Evolutionary conservation across 2,113 vertebrate species (phyloP), one percentile per base, ranked within the genome.

Genomic region (Aldabrachelys gigantea): DNA sequence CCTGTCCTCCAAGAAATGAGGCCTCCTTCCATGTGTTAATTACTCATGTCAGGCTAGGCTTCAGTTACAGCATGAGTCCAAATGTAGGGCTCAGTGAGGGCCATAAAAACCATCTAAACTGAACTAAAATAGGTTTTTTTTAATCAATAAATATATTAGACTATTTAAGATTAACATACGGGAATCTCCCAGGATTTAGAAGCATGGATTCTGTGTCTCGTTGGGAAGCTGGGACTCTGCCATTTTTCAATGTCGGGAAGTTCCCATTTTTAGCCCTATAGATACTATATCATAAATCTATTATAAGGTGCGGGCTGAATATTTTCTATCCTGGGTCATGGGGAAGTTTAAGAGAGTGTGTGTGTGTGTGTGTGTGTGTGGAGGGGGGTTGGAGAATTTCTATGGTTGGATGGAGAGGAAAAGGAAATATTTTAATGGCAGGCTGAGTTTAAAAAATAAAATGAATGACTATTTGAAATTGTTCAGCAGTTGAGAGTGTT

Each of bases 21-120:
- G 24, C 54, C 54, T 57, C 8, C 56, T 4, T 57, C 56, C 22
- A 22, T 54, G 56, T 24, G 9, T 25, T 57, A 57, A 57, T 57
- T 57, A 57, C 22, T 57, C 56, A 57, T 50, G 50, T 50, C 50
- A 50, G 24, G 24, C 24, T 10, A 57, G 56, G 56, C 56, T 24
- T 57, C 22, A 57, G 56, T 24, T 57, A 57, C 56, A 57, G 56
- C 56, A 57, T 27, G 31, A 65, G 89, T 96, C 96, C 87, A 94
- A 97, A 97, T 96, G 90, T 93, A 88, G 85, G 57, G 78, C 83
- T 97, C 96, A 96, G 56, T 90, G 25, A 84, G 91, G 94, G 87
- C 95, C 90, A 97, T 95, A 97, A 96, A 95, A 78, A 53, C 96
- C 94, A 96, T 95, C 91, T 89, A 93, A 92, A 96, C 80, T 82